Conservation (phyloP, 2,113 vertebrate genomes). For the Motacilla tschutschensis region DNA sequence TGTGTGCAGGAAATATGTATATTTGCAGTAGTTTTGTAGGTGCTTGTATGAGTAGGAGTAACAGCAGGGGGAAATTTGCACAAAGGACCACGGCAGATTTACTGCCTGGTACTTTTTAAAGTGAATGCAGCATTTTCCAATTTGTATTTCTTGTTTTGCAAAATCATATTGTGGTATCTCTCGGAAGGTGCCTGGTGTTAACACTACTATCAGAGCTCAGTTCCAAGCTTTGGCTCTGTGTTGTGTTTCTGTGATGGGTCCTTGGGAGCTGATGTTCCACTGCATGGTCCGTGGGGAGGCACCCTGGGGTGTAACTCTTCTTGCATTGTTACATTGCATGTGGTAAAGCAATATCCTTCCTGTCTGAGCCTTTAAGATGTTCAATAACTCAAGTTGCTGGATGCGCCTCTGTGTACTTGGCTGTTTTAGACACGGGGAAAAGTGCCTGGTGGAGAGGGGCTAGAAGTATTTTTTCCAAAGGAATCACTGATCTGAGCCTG, state of each 20-base stretch:
- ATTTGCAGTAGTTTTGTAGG: not conserved
- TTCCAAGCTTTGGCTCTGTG: not conserved
- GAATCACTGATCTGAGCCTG: accelerated
- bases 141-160: not conserved
- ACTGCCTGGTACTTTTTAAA: not conserved
- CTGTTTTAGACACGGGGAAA: not conserved
- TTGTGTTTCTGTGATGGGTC: accelerated
- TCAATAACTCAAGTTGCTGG: accelerated
- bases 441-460: not conserved
- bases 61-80: not conserved
- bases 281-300: accelerated
- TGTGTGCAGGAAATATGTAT: not conserved
- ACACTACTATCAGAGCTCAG: not conserved
- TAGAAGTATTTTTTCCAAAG: not conserved
- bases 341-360: not conserved
- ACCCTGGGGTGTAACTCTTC: too few species aligned
- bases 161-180: not conserved
- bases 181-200: not conserved
- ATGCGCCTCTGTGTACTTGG: not conserved
- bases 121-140: not conserved
- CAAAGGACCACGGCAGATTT: not conserved
- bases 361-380: not conserved
- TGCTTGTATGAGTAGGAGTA: not conserved
- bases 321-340: not conserved
- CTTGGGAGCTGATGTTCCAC: not conserved